These are phyloP conservation scores for Achatina immaculata DNA, from an alignment of 1,140 invertebrate species.

Conservation along the genomic window DNA sequence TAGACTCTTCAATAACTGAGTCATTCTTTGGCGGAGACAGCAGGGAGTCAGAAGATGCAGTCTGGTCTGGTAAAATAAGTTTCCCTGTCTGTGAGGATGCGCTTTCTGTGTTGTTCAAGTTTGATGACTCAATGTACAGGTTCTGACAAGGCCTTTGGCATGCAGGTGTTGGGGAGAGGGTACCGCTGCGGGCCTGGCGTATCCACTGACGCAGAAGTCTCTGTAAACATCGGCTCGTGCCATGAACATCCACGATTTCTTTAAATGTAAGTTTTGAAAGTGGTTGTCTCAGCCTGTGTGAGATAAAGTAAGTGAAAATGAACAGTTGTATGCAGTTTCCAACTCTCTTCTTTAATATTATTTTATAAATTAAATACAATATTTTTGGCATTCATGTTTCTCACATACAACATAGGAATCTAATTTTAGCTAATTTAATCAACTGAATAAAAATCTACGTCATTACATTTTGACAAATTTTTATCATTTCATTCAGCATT, in stretches of 20 bases:
- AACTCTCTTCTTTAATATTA: neutral
- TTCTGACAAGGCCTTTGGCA: neutral
- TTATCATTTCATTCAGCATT: too few relatives aligned
- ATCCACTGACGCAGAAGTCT: slow-evolving; percentile 37
- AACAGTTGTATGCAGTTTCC: neutral
- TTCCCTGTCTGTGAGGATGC: neutral
- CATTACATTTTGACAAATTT: too few relatives aligned
- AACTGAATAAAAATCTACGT: too few relatives aligned
- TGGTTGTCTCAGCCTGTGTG: slow-evolving; percentile 32
- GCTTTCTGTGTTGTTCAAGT: neutral
- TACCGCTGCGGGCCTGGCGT: neutral
- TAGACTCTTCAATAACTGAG: slow-evolving; percentile 2
- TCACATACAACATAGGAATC: neutral
- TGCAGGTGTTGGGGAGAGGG: neutral
- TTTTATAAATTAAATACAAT: neutral
- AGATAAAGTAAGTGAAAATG: neutral
- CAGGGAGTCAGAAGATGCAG: neutral
- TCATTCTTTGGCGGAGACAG: slow-evolving; percentile 25
- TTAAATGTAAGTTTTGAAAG: slow-evolving; percentile 28
- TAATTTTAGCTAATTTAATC: too few relatives aligned
- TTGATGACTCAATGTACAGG: neutral
- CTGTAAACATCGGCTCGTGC: slow-evolving; percentile 21
- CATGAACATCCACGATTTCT: slow-evolving; percentile 37
- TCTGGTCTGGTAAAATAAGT: neutral
- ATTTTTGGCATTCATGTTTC: neutral